Conservation (phyloP, 2,113 vertebrate genomes). For the Pollimyrus isidori region DNA sequence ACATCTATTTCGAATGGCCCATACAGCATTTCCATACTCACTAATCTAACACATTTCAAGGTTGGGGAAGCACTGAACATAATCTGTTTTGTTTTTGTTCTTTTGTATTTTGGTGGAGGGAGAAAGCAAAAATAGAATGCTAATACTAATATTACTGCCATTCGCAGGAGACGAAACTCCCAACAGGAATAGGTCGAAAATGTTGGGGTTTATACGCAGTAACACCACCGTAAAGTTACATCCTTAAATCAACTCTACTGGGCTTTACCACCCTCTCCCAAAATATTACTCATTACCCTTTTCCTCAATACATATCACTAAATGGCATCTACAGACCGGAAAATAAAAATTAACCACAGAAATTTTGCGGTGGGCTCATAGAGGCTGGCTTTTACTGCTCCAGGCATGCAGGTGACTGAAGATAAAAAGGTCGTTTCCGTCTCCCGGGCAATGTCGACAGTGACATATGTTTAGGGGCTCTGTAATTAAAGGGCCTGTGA, state of each 20-base stretch:
- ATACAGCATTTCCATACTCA: background rate
- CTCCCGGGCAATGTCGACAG: background rate
- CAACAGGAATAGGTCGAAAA: background rate
- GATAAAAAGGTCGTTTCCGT: constrained; percentile 1
- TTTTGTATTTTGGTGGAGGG: background rate
- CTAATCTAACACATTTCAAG: background rate
- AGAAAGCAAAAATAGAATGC: background rate
- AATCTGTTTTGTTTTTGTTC: background rate
- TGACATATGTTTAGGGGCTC: background rate
- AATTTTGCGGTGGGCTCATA: background rate
- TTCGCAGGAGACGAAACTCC: background rate
- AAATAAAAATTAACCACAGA: constrained; percentile 15
- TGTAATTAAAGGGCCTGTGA: background rate
- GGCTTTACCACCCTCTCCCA: background rate
- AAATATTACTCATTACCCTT: constrained; percentile 1
- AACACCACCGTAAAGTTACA: background rate
- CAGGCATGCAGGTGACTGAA: constrained; percentile 12
- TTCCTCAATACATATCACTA: constrained; percentile 2
- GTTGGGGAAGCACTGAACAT: background rate
- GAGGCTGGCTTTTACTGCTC: background rate
- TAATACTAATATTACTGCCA: background rate
- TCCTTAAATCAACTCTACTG: background rate
- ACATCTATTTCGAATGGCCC: background rate
- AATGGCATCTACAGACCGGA: constrained; percentile 2
- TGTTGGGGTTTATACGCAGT: background rate